phyloP scores from a whole-genome alignment of 2,888 invertebrate genomes.

The Polyommatus icarus region DNA sequence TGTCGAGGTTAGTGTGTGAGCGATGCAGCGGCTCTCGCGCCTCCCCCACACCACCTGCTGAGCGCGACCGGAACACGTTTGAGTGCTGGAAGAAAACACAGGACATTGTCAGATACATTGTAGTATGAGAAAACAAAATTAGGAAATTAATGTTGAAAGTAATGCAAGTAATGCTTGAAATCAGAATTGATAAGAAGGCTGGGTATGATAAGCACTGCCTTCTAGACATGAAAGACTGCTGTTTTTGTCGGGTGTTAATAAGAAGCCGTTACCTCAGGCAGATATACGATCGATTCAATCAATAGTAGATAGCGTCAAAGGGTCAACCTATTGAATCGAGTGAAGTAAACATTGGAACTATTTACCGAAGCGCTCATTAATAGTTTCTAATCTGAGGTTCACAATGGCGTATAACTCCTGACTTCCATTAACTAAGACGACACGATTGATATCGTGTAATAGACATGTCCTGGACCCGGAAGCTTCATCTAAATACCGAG shows the following conservation, averaged over 20 bases:
- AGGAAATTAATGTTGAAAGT: too few relatives aligned
- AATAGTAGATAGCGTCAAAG: neutral
- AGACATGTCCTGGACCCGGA: conserved; percentile 12
- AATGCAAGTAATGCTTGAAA: too few relatives aligned
- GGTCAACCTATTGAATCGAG: neutral
- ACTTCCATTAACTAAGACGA: conserved; percentile 3
- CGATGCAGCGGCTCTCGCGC: conserved; percentile 71
- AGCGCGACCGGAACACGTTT: conserved; percentile 70
- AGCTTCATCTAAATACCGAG: conserved; percentile 9
- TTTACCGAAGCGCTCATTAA: conserved; percentile 22
- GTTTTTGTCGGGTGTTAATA: neutral
- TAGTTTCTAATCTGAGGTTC: conserved; percentile 2
- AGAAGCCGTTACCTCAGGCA: neutral
- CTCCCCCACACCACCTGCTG: conserved; percentile 61
- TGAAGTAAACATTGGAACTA: conserved; percentile 16
- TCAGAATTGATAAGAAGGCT: too few relatives aligned
- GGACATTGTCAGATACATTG: neutral
- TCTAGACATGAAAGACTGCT: too few relatives aligned
- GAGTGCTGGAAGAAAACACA: conserved; percentile 58
- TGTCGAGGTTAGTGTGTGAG: conserved; percentile 72
- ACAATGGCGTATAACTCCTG: conserved; percentile 16
- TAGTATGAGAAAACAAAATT: too few relatives aligned
- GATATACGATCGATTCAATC: neutral
- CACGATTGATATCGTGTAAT: conserved; percentile 8
- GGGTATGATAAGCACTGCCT: too few relatives aligned